phyloP scores from a whole-genome alignment of 1,140 invertebrate species.

The Ectropis grisescens region DNA sequence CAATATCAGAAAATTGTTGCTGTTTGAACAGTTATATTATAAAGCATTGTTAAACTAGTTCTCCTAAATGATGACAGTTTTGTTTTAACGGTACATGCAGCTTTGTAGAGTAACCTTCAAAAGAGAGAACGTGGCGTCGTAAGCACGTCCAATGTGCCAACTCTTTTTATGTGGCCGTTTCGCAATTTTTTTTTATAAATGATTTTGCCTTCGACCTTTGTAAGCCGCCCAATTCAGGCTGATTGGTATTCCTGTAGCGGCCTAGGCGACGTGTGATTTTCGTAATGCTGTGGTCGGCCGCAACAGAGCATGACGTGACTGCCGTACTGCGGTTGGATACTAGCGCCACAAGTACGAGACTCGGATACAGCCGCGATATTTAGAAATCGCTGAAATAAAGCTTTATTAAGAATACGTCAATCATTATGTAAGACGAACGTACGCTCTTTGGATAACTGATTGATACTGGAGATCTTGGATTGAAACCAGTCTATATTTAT shows the following conservation, averaged over 20 bases:
- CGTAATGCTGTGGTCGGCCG: slow-evolving; percentile 43
- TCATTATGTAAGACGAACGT: too few relatives aligned
- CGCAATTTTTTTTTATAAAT: slow-evolving; percentile 65
- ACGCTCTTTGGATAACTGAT: too few relatives aligned
- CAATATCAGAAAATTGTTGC: slow-evolving; percentile 1
- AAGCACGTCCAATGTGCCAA: slow-evolving; percentile 64
- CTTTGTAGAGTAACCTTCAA: slow-evolving; percentile 50
- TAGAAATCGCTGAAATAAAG: slow-evolving; percentile 29
- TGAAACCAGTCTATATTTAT: too few relatives aligned
- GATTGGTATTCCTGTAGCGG: slow-evolving; percentile 61
- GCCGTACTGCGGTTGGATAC: slow-evolving; percentile 28
- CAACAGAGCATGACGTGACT: slow-evolving; percentile 31
- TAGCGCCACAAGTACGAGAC: slow-evolving; percentile 12
- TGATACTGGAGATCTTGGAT: too few relatives aligned
- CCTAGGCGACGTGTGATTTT: slow-evolving; percentile 33
- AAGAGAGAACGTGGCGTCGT: slow-evolving; percentile 59
- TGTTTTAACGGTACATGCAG: slow-evolving; percentile 57
- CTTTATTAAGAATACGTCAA: too few relatives aligned
- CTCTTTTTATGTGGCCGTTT: slow-evolving; percentile 57
- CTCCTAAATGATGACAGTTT: slow-evolving; percentile 49
- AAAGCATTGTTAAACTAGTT: slow-evolving; percentile 32
- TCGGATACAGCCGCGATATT: too few relatives aligned
- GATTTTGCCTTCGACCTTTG: slow-evolving; percentile 65
- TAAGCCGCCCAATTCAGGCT: slow-evolving; percentile 53
- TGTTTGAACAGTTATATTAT: slow-evolving; percentile 6